Conservation (phyloP, 2,888 invertebrate genomes). For the Scaptomyza parva region DNA sequence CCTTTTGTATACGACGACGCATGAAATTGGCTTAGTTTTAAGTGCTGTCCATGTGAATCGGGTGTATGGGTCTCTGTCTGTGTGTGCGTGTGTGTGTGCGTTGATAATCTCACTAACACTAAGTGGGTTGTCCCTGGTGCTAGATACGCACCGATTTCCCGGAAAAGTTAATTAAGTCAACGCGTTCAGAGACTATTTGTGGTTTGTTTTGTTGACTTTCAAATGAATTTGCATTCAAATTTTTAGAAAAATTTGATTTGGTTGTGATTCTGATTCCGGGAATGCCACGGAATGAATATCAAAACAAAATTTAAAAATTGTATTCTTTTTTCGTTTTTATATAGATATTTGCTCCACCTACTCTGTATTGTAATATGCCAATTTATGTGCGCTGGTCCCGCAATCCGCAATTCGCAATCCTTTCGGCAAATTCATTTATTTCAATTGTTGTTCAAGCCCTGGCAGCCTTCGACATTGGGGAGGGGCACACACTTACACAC, state of each 20-base stretch:
- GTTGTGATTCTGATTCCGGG: constrained; percentile 1
- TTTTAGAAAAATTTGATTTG: constrained; percentile 18
- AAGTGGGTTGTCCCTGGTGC: constrained; percentile 20
- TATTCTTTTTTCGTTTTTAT: constrained; percentile 6
- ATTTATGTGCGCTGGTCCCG: constrained; percentile 54
- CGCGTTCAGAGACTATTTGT: constrained; percentile 12
- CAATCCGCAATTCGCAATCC: constrained; percentile 76
- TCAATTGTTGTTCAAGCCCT: constrained; percentile 72
- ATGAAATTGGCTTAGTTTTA: constrained; percentile 74
- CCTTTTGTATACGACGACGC: constrained; percentile 51
- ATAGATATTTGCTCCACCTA: neutral
- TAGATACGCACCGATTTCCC: constrained; percentile 41
- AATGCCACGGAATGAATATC: constrained; percentile 25
- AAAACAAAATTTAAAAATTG: constrained; percentile 10
- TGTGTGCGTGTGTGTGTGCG: constrained; percentile 3
- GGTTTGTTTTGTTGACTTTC: constrained; percentile 4
- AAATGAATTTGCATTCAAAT: constrained; percentile 45
- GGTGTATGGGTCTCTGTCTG: too few species aligned
- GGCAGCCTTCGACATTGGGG: constrained; percentile 9
- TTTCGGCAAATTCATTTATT: constrained; percentile 77
- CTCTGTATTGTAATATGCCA: constrained; percentile 47
- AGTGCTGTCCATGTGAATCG: constrained; percentile 24
- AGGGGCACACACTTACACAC: neutral
- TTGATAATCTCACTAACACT: constrained; percentile 10
- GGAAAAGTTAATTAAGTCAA: constrained; percentile 44